Percentiles rank a stretch among this genome's conserved stretches.
Evolutionary conservation across 2,888 invertebrate species (phyloP).

Genomic region (Dryobota labecula): DNA sequence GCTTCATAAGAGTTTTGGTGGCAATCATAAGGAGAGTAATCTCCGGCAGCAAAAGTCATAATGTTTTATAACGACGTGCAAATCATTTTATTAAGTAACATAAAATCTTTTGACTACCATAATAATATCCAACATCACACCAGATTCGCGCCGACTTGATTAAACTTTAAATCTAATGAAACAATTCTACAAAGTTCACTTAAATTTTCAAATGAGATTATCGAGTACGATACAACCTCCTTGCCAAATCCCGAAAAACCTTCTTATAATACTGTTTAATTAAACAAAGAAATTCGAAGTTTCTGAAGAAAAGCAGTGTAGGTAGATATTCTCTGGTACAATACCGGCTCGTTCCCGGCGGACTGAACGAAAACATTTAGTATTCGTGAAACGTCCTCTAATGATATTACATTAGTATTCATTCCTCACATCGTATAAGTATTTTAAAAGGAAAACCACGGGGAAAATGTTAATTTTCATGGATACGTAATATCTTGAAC

Average conservation of each 20-base stretch:
- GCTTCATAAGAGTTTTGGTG: background rate
- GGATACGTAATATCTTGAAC: slow-evolving; percentile 43
- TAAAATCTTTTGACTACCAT: too few species aligned
- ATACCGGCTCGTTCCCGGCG: slow-evolving; percentile 6
- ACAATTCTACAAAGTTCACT: background rate
- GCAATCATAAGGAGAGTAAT: too few species aligned
- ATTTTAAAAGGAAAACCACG: slow-evolving; percentile 56
- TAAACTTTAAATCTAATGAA: slow-evolving; percentile 5
- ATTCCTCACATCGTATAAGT: slow-evolving; percentile 58
- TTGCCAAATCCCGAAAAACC: slow-evolving; percentile 8
- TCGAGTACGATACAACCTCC: slow-evolving; percentile 8
- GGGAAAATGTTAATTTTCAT: slow-evolving; percentile 46
- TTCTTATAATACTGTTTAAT: slow-evolving; percentile 21
- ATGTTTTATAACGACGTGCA: too few species aligned
- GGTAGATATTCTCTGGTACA: slow-evolving; percentile 18
- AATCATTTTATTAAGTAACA: too few species aligned
- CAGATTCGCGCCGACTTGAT: background rate
- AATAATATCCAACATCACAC: background rate
- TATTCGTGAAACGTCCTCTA: slow-evolving; percentile 56
- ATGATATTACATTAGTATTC: slow-evolving; percentile 65
- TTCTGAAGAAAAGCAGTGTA: slow-evolving; percentile 18
- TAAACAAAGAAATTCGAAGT: slow-evolving; percentile 25
- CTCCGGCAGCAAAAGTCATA: background rate
- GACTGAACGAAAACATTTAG: slow-evolving; percentile 29
- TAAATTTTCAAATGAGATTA: slow-evolving; percentile 20